Base-by-base conservation (phyloP, 2,888 invertebrate species). In the Keiferia lycopersicella region DNA sequence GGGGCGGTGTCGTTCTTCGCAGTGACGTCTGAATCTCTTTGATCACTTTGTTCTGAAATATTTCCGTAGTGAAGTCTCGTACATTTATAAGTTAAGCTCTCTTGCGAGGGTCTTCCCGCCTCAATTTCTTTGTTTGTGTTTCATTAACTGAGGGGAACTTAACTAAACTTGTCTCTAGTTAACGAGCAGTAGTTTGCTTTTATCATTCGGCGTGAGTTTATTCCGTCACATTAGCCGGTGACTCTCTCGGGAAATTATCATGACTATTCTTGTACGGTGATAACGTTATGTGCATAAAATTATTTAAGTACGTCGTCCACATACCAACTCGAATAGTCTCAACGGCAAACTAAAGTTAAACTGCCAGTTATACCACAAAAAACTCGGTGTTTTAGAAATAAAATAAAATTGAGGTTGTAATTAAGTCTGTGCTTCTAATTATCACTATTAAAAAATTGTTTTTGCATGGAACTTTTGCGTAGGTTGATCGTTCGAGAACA, bases 71-170 rank as follows among this genome's bases (percentile, higher is more conserved):
- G 48, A 16, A 48, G 48, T 48, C 48, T 22, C 22, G 10, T 50
- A 51, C 51, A 51, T 20, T 18, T 20, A 51, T 51, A 51, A 51
- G 22, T 51, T 51, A 51, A 51, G 51, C 51, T 51, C 51, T 51
- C 51, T 51, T 51, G 20, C 12, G 20, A 22, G 48, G 48, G 51
- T 51, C 22, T 22, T 51, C 20, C 10, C 18, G 18, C 20, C 51
- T 22, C 51, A 22, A 51, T 51, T 51, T 51, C 51, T 51, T 51
- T 51, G 51, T 51, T 51, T 51, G 51, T 51, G 51, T 51, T 51
- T 51, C 51, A 51, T 51, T 22, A 22, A 51, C 51, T 20, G 12
- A 51, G 20, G 51, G 51, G 51, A 51, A 20, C 22, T 20, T 22
- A 20, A 20, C 22, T 20, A 51, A 20, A 20, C 11, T 20, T 51